Conservation (phyloP, 2,113 vertebrate species). For the Erythrolamprus reginae region DNA sequence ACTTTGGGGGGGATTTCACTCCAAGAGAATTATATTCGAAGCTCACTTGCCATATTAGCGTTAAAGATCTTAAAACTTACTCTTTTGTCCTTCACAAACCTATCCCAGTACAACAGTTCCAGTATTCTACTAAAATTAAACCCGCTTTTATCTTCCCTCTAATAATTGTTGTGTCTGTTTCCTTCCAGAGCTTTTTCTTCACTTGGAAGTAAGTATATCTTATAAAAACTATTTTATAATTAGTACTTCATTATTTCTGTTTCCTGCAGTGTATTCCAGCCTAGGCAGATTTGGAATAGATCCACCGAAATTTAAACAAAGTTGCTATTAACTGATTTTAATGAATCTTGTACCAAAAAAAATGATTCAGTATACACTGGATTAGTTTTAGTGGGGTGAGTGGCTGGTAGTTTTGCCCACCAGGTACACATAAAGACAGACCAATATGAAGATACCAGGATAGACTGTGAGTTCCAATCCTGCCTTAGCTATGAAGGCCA, state of each 20-base stretch:
- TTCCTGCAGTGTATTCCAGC: not conserved
- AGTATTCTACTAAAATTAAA: not conserved
- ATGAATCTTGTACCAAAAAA: not conserved
- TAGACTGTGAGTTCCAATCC: too few relatives aligned
- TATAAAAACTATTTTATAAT: not conserved
- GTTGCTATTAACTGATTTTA: not conserved
- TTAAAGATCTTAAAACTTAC: not conserved
- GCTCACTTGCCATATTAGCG: too few relatives aligned
- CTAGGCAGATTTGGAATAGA: not conserved
- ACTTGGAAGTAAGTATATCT: constrained; percentile 88
- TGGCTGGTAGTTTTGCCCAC: not conserved
- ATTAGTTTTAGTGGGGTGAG: not conserved
- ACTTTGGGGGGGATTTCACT: too few relatives aligned
- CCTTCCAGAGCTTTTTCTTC: constrained; percentile 91
- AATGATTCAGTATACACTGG: not conserved
- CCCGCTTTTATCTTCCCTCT: not conserved
- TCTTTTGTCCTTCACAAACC: not conserved
- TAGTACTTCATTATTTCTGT: not conserved
- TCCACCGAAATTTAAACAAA: not conserved
- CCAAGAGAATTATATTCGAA: not conserved
- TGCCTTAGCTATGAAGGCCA: too few relatives aligned
- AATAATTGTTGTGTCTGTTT: constrained; percentile 21
- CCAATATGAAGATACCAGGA: too few relatives aligned
- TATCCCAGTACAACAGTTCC: not conserved
- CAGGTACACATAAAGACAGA: not conserved